phyloP scores from a whole-genome alignment of 2,888 invertebrate genomes.

The Platerodrilus igneus region DNA sequence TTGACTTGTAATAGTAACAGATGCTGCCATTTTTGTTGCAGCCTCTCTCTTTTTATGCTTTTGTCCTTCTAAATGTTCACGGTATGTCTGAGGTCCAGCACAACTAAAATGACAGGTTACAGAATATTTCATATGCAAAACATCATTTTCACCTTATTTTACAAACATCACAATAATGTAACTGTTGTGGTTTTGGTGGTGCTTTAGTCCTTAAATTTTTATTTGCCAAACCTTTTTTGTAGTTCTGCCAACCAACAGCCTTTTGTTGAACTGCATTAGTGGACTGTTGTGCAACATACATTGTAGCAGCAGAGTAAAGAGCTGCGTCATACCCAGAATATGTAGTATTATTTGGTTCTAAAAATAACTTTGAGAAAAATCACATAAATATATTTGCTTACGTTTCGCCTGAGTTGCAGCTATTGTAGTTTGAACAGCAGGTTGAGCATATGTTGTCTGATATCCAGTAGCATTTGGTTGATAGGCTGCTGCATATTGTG shows the following conservation, averaged over 20 bases:
- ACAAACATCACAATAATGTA: conserved; percentile 98
- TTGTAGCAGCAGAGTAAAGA: conserved; percentile 90
- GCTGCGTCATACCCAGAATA: conserved; percentile 92
- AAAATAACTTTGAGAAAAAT: conserved; percentile 27
- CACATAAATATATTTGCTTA: conserved; percentile 42
- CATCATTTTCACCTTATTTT: conserved; percentile 73
- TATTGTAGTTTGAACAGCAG: conserved; percentile 56
- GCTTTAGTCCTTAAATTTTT: conserved; percentile 68
- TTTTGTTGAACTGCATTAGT: conserved; percentile 50
- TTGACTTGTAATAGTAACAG: conserved; percentile 58
- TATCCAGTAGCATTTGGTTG: conserved; percentile 50
- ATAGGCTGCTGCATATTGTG: conserved; percentile 59
- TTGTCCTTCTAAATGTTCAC: conserved; percentile 97
- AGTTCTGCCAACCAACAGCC: conserved; percentile 58
- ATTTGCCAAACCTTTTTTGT: conserved; percentile 58
- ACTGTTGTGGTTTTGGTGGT: conserved; percentile 85
- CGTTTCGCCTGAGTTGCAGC: conserved; percentile 55
- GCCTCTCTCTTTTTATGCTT: conserved; percentile 99
- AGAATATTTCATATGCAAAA: neutral
- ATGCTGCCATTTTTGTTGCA: conserved; percentile 67
- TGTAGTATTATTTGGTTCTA: conserved; percentile 59
- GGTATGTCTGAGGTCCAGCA: conserved; percentile 64
- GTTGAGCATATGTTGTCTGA: conserved; percentile 51
- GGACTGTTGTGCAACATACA: conserved; percentile 85
- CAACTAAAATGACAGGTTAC: conserved; percentile 34